A percentile compares a stretch with the other conserved stretches of the same genome.
Evolutionary conservation across 2,888 invertebrate species (phyloP).

Genomic region (Pachydiplax longipennis): DNA sequence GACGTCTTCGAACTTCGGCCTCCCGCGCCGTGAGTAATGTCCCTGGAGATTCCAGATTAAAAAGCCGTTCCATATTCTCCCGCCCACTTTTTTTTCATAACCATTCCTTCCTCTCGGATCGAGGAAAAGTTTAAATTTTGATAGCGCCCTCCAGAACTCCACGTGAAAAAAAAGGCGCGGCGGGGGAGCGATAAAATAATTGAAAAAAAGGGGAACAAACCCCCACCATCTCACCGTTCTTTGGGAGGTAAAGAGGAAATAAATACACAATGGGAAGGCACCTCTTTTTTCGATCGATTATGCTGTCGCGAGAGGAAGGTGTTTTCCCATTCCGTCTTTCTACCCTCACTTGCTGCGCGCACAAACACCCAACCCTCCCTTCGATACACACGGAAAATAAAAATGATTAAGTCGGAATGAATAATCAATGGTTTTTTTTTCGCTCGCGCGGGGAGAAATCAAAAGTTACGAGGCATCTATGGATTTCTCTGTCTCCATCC

Average conservation of each 20-base stretch:
- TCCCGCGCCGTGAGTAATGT: constrained; percentile 3
- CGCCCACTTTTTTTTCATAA: neutral
- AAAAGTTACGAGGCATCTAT: constrained; percentile 38
- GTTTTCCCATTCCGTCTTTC: neutral
- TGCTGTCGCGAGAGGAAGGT: neutral
- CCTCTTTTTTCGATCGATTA: constrained; percentile 1
- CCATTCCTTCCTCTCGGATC: neutral
- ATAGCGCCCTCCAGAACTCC: neutral
- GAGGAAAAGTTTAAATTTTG: constrained; percentile 38
- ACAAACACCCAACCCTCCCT: neutral
- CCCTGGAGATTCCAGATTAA: constrained; percentile 2
- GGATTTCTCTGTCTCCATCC: constrained; percentile 38
- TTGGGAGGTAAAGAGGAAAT: constrained; percentile 3
- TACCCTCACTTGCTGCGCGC: neutral
- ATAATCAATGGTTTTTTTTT: constrained; percentile 36
- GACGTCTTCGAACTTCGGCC: constrained; percentile 31
- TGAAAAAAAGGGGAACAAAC: neutral
- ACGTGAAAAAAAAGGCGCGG: neutral
- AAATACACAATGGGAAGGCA: neutral
- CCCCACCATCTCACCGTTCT: neutral
- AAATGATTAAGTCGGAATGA: constrained; percentile 39
- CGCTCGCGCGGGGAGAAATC: constrained; percentile 28
- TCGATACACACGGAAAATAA: constrained; percentile 1
- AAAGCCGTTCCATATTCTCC: neutral
- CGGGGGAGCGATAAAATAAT: neutral